Evolutionary conservation across 2,888 invertebrate species (phyloP), one percentile per base, ranked within the genome.

Genomic region (Bombylius major): DNA sequence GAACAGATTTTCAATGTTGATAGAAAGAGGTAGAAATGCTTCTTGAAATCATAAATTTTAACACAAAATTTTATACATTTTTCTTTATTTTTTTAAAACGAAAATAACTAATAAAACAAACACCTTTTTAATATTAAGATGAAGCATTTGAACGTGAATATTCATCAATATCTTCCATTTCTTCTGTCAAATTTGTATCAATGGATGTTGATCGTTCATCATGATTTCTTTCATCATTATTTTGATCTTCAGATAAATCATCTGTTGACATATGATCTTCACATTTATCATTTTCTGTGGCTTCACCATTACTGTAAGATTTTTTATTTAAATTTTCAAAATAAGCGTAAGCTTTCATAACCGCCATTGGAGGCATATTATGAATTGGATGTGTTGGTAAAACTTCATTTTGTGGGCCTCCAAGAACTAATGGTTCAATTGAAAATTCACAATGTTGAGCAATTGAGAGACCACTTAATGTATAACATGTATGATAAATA

Each of bases 401-500:
- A 56, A 91, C 72, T 76, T 87, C 83, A 74, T 90, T 91, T 56
- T 75, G 74, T 5, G 78, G 75, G 55, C 79, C 73, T 8, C 90
- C 89, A 36, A 89, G 75, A 50, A 88, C 72, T 58, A 77, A 73
- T 3, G 79, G 76, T 56, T 79, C 75, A 14, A 73, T 70, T 32
- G 67, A 67, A 9, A 67, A 68, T 53, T 72, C 70, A 31, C 75
- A 71, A 71, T 91, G 87, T 70, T 99, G 99, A 4, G 97, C 89
- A 58, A 98, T 81, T 14, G 97, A 89, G 50, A 99, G 77, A 5
- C 99, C 99, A 75, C 95, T 94, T 50, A 99, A 76, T 2, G 89
- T 86, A 69, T 99, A 99, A 74, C 98, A 98, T 0, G 97, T 96
- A 74, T 99, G 99, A 73, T 99, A 99, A 62, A 89, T 83, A 77